Evolutionary conservation across 2,888 invertebrate species (phyloP), one percentile per base, ranked within the genome.

Genomic region (Holacanthella duospinosa): DNA sequence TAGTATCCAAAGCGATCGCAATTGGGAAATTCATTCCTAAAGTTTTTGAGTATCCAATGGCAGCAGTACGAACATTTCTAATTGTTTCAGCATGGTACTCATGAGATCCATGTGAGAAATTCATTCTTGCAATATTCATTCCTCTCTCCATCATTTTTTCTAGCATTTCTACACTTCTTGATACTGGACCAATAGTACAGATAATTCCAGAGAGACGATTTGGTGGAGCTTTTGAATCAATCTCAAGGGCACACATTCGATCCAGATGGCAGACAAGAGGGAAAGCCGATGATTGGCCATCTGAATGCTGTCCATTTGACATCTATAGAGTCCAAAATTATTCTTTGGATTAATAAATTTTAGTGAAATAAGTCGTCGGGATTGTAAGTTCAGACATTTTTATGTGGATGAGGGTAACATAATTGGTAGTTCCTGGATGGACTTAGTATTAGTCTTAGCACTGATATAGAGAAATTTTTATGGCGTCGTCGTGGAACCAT

Each of bases 61-160:
- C 88, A 1, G 95, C 95, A 71, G 83, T 80, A 24, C 94, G 84
- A 62, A 95, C 87, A 79, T 95, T 94, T 68, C 82, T 82, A 74
- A 96, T 93, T 25, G 94, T 94, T 75, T 86, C 88, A 0, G 85
- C 89, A 75, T 94, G 94, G 78, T 93, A 94, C 80, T 95, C 95
- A 76, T 96, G 90, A 0, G 92, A 87, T 61, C 95, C 95, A 77
- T 96, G 95, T 0, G 93, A 93, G 81, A 94, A 94, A 80, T 94
- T 94, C 80, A 94, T 83, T 6, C 66, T 65, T 16, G 95, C 96
- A 61, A 96, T 85, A 76, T 95, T 95, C 96, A 97, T 95, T 65
- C 96, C 96, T 0, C 90, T 89, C 71, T 88, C 88, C 80, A 97
- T 93, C 93, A 97, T 93, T 77, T 92, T 84, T 75, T 90, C 90